Percentiles rank a stretch among this genome's conserved stretches.
Evolutionary conservation across 1,140 invertebrate genomes (phyloP).

Genomic region (Orchestia grillus): DNA sequence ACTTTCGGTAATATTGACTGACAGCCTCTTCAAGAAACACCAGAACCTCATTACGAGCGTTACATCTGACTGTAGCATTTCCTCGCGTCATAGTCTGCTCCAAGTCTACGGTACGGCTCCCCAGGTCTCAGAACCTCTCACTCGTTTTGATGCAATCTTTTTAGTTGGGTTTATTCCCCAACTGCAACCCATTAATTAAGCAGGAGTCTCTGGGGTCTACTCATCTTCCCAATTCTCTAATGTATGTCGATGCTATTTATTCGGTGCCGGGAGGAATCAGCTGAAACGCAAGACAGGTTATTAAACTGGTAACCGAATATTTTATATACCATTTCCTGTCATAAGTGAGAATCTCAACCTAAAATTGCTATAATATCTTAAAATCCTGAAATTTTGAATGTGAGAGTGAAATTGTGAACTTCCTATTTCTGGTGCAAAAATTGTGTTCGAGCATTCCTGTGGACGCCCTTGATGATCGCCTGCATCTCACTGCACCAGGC

Average conservation of each 20-base stretch:
- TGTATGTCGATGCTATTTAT: background rate
- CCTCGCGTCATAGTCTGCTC: background rate
- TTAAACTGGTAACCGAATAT: background rate
- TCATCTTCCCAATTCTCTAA: background rate
- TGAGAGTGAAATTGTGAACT: background rate
- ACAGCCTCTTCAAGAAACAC: background rate
- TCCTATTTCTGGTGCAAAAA: too few species aligned
- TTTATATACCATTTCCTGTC: background rate
- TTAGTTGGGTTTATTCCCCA: background rate
- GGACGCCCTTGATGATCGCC: too few species aligned
- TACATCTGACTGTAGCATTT: background rate
- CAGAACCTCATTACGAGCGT: background rate
- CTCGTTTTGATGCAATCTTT: background rate
- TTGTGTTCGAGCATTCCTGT: too few species aligned
- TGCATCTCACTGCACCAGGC: too few species aligned
- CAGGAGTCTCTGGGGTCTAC: background rate
- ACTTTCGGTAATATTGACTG: background rate
- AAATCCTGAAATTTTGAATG: background rate
- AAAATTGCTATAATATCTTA: background rate
- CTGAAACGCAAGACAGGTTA: background rate
- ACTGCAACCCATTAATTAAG: background rate
- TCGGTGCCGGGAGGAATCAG: background rate
- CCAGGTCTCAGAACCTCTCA: background rate
- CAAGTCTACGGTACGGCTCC: background rate
- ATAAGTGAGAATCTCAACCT: background rate